Base-by-base conservation (phyloP, 2,888 invertebrate species). In the Drosophila algonquin region DNA sequence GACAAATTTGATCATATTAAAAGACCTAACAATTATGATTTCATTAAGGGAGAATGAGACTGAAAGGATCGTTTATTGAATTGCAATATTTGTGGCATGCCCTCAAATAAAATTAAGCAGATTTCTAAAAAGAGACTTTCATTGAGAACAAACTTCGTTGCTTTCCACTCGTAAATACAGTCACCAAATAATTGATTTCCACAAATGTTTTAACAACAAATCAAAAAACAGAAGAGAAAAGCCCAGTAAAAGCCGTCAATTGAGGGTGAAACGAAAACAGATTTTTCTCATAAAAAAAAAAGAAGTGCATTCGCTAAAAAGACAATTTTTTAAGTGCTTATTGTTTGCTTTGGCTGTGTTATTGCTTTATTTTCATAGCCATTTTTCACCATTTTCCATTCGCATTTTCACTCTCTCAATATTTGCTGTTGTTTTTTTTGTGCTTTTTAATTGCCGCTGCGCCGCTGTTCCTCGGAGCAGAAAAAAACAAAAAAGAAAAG, bases 331-430 rank as follows among this genome's bases (percentile, higher is more conserved):
- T 51, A 69, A 35, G 67, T 51, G 69, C 53, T 53, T 65, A 30
- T 65, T 32, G 44, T 8, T 30, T 30, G 30, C 8, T 67, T 67
- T 55, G 32, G 48, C 8, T 55, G 69, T 55, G 69, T 45, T 68
- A 55, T 68, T 40, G 44, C 32, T 56, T 45, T 69, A 55, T 69
- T 63, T 67, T 50, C 44, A 21, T 32, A 30, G 44, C 68, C 47
- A 16, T 18, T 47, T 47, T 18, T 47, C 47, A 47, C n/a, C n/a
- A 40, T 50, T 58, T 58, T 58, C 21, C 32, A 48, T 48, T 58
- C 57, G 53, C 53, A 62, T 71, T 71, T 63, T 40, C 73, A 62
- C 73, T 63, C 72, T 65, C 72, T 65, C 55, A 44, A 47, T 63
- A 53, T 71, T 73, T 73, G n/a, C 55, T 59, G 40, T 71, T 59